phyloP scores from a whole-genome alignment of 2,888 invertebrate genomes.

The Shargacucullia verbasci region DNA sequence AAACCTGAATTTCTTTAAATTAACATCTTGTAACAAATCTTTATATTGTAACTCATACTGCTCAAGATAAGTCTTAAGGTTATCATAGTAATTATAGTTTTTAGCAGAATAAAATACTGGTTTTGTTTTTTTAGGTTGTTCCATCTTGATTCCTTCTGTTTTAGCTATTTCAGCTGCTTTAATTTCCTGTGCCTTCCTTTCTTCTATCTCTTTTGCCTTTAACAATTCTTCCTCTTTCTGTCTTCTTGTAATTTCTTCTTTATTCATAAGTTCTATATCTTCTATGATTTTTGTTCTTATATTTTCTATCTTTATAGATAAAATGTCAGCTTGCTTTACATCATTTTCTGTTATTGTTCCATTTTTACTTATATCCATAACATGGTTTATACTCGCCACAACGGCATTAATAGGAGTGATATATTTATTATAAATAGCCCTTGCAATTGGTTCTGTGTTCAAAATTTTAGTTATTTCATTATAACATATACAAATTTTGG shows the following conservation, averaged over 20 bases:
- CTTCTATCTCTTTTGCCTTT: constrained; percentile 70
- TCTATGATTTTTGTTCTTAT: constrained; percentile 79
- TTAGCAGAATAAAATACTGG: constrained; percentile 84
- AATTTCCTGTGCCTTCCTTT: constrained; percentile 68
- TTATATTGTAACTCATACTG: constrained; percentile 90
- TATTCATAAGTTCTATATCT: constrained; percentile 71
- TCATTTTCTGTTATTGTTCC: constrained; percentile 84
- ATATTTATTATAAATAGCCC: constrained; percentile 81
- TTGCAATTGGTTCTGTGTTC: constrained; percentile 78
- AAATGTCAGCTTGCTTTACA: constrained; percentile 87
- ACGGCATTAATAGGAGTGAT: constrained; percentile 76
- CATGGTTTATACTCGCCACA: constrained; percentile 78
- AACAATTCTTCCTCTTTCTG: constrained; percentile 69
- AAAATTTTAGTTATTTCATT: constrained; percentile 87
- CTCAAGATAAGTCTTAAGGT: constrained; percentile 88
- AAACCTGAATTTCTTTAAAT: constrained; percentile 93
- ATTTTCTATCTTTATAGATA: constrained; percentile 83
- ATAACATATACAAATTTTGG: constrained; percentile 87
- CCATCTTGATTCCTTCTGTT: constrained; percentile 52
- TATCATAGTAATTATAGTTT: constrained; percentile 87
- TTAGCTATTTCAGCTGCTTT: constrained; percentile 58
- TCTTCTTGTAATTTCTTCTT: constrained; percentile 66
- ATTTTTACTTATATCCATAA: constrained; percentile 82
- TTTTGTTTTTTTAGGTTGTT: constrained; percentile 57
- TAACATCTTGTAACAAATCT: constrained; percentile 89